Conservation (phyloP, 2,888 invertebrate genomes). For the Mellilla xanthometata region DNA sequence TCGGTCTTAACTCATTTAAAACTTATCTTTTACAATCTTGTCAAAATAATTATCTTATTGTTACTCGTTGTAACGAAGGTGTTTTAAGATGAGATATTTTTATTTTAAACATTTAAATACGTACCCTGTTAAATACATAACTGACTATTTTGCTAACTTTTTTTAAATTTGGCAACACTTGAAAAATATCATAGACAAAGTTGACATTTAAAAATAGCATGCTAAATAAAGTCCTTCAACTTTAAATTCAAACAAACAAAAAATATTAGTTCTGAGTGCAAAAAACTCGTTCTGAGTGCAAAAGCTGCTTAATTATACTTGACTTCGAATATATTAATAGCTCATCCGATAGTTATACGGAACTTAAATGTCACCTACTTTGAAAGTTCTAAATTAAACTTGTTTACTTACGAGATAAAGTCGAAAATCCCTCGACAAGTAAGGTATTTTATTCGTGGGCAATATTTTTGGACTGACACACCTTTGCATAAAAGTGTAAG, state of each 20-base stretch:
- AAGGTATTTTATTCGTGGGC: conserved; percentile 10
- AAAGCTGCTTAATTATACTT: conserved; percentile 19
- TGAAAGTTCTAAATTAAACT: conserved; percentile 4
- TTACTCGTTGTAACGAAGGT: too few species aligned
- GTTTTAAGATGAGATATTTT: too few species aligned
- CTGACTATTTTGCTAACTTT: too few species aligned
- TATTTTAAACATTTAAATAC: too few species aligned
- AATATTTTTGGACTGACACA: conserved; percentile 21
- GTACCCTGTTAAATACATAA: too few species aligned
- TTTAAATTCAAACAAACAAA: not conserved
- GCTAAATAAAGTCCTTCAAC: not conserved
- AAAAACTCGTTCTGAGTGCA: conserved; percentile 16
- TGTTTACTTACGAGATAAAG: conserved; percentile 4
- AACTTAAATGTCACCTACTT: conserved; percentile 28
- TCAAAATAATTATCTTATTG: too few species aligned
- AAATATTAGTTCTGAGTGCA: conserved; percentile 9
- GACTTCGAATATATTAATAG: conserved; percentile 9
- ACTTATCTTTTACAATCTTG: too few species aligned
- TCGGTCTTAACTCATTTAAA: too few species aligned
- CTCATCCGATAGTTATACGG: conserved; percentile 13
- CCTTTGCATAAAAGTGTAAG: conserved; percentile 12
- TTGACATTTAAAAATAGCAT: too few species aligned
- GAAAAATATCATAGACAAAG: too few species aligned
- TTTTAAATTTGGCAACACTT: too few species aligned
- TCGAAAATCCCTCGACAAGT: conserved; percentile 12